Conservation (phyloP, 2,113 vertebrate genomes). For the Malaclemys terrapin region DNA sequence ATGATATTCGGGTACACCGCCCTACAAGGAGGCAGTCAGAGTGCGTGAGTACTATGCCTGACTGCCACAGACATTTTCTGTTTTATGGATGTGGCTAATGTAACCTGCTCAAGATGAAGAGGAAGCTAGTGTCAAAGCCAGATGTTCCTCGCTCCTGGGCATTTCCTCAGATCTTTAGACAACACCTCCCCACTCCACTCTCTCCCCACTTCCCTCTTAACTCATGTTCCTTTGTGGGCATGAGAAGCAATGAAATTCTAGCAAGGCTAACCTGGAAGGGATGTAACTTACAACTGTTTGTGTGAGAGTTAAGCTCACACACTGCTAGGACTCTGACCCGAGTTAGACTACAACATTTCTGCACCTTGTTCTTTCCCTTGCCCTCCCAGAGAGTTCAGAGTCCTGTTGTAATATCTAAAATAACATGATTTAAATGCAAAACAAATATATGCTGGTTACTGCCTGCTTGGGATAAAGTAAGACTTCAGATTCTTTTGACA, state of each 20-base stretch:
- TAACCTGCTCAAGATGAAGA: not conserved
- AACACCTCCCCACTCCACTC: not conserved
- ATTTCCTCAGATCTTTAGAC: not conserved
- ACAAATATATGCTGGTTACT: not conserved
- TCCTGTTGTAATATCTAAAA: not conserved
- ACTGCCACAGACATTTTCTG: not conserved
- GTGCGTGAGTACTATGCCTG: not conserved
- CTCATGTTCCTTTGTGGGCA: not conserved
- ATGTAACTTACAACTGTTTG: not conserved
- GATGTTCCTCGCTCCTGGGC: not conserved
- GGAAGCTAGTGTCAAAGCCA: not conserved
- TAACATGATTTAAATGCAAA: not conserved
- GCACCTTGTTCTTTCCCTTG: not conserved
- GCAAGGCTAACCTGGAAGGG: not conserved
- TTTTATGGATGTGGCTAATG: not conserved
- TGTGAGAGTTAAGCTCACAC: not conserved
- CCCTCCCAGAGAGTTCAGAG: not conserved
- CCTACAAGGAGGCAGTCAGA: not conserved
- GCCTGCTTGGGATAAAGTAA: not conserved
- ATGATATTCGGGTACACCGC: not conserved
- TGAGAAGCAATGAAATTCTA: not conserved
- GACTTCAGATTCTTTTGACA: not conserved
- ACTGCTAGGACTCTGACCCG: not conserved
- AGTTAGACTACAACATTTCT: not conserved
- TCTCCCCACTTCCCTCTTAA: not conserved